These are phyloP conservation scores for Menura novaehollandiae DNA, from an alignment of 2,113 vertebrate species.

Conservation along the genomic window DNA sequence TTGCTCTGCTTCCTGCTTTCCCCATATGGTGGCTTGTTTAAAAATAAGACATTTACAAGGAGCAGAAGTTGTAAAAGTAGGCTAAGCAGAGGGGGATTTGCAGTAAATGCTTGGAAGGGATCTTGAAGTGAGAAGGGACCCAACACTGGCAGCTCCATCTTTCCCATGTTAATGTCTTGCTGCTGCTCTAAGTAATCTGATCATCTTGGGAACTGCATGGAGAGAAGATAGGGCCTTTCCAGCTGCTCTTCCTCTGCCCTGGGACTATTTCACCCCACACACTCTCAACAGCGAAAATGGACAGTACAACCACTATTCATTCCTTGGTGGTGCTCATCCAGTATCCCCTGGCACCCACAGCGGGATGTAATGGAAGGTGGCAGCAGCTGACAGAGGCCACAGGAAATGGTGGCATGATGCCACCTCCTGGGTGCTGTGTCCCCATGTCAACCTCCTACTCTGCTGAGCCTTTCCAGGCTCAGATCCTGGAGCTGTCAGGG, in stretches of 20 bases:
- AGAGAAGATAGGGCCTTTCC: not conserved
- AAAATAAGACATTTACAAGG: not conserved
- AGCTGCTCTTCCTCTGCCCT: not conserved
- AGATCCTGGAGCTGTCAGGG: not conserved
- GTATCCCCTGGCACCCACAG: too few relatives aligned
- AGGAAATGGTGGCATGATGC: not conserved
- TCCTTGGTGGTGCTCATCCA: not conserved
- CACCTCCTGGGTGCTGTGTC: not conserved
- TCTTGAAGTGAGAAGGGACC: not conserved
- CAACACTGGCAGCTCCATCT: not conserved
- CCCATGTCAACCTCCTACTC: not conserved
- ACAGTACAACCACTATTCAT: not conserved
- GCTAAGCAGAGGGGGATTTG: not conserved
- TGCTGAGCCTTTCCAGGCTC: not conserved
- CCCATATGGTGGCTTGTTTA: not conserved
- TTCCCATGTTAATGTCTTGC: not conserved
- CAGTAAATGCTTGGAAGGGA: not conserved
- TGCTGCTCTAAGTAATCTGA: not conserved
- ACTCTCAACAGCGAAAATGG: not conserved
- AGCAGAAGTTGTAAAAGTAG: not conserved
- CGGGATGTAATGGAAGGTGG: not conserved
- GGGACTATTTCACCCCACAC: not conserved
- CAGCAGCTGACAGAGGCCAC: not conserved
- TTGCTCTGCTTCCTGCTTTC: conserved; percentile 28
- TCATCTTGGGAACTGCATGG: not conserved